Percentiles rank a stretch among this genome's conserved stretches.
Conservation (phyloP, 2,113 vertebrate genomes). For the Lagopus muta region DNA sequence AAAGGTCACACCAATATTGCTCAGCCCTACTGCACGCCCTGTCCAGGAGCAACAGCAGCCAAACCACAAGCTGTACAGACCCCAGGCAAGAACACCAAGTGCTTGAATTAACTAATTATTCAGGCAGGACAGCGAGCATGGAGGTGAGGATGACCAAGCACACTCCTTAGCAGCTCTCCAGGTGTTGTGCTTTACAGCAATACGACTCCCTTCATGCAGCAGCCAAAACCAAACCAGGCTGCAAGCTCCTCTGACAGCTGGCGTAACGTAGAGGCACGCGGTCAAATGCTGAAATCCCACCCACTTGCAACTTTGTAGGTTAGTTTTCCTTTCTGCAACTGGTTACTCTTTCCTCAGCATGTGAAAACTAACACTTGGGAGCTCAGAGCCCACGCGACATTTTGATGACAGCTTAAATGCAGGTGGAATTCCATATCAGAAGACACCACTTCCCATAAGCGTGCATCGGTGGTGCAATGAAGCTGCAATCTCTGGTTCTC, state of each 20-base stretch:
- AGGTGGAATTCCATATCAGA: neutral
- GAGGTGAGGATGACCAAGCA: neutral
- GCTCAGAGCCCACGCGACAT: neutral
- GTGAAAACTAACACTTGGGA: neutral
- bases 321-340: neutral
- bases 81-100: neutral
- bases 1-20: neutral
- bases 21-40: accelerated
- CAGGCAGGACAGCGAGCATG: neutral
- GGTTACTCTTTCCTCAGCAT: neutral
- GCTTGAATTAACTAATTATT: neutral
- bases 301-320: neutral
- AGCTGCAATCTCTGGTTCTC: neutral
- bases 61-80: neutral
- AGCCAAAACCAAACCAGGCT: neutral
- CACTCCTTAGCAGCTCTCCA: neutral
- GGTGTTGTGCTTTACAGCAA: neutral
- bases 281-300: neutral
- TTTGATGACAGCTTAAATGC: neutral
- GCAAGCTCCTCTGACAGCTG: neutral
- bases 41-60: neutral
- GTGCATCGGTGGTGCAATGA: neutral
- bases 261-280: accelerated
- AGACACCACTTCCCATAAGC: accelerated
- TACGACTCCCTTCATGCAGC: neutral